Conservation (phyloP, 2,888 invertebrate species). For the Tineola bisselliella region DNA sequence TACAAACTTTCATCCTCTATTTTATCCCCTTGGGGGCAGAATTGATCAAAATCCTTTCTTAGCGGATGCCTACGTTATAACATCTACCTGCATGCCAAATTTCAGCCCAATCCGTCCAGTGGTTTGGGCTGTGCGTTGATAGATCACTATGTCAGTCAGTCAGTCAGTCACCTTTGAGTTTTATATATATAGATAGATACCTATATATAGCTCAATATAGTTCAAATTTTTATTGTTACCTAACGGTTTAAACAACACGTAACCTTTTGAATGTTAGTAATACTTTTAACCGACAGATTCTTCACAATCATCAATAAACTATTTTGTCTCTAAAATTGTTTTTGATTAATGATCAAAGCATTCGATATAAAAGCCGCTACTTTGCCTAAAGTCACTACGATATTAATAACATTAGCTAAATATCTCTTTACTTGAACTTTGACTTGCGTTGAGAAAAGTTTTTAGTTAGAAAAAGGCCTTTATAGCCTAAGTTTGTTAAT, state of each 20-base stretch:
- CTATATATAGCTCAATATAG: too few species aligned
- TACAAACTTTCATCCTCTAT: too few species aligned
- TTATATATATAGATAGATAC: too few species aligned
- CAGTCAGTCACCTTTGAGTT: too few species aligned
- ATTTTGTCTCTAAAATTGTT: background rate
- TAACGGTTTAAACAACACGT: background rate
- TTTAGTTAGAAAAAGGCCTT: background rate
- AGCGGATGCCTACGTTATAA: too few species aligned
- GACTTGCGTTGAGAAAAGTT: conserved; percentile 5
- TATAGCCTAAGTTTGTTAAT: background rate
- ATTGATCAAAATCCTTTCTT: too few species aligned
- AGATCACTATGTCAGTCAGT: too few species aligned
- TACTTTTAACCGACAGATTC: background rate
- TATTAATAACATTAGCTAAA: conserved; percentile 6
- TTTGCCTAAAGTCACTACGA: background rate
- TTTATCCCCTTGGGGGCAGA: too few species aligned
- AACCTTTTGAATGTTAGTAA: background rate
- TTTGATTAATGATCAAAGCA: conserved; percentile 5
- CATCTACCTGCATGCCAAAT: too few species aligned
- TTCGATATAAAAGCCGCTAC: conserved; percentile 3
- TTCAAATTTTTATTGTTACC: background rate
- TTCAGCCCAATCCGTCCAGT: too few species aligned
- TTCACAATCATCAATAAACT: background rate
- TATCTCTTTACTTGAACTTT: conserved; percentile 5
- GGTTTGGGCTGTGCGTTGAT: too few species aligned